These are phyloP conservation scores for Scrobipalpa atriplicella DNA, from an alignment of 2,888 invertebrate species.

Conservation along the genomic window DNA sequence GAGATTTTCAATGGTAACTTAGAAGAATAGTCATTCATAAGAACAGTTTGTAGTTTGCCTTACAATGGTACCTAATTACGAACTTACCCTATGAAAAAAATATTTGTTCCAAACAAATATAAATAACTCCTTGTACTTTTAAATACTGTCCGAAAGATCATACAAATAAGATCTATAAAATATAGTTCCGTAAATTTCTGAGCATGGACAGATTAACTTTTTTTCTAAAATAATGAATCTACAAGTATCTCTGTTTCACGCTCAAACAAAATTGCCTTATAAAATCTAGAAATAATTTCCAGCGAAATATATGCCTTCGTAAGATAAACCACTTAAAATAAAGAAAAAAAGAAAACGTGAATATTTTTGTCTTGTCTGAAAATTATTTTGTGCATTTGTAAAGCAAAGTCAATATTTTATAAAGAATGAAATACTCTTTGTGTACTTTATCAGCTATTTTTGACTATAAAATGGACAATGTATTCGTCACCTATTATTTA, in stretches of 20 bases:
- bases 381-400: not conserved
- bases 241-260: not conserved
- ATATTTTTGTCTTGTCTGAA: conserved; percentile 19
- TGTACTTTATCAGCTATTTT: not conserved
- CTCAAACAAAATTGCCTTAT: not conserved
- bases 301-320: not conserved
- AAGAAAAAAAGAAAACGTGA: not conserved
- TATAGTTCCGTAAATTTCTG: not conserved
- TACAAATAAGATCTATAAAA: not conserved
- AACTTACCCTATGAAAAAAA: not conserved
- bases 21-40: conserved; percentile 20
- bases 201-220: not conserved
- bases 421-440: not conserved
- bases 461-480: conserved; percentile 1
- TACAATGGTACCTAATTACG: not conserved
- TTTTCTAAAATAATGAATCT: not conserved
- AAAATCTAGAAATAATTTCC: not conserved
- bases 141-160: conserved; percentile 38
- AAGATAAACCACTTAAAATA: not conserved
- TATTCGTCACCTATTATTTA: conserved; percentile 2
- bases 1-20: conserved; percentile 19
- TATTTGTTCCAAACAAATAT: conserved; percentile 4
- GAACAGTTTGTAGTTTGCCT: not conserved
- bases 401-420: conserved; percentile 5
- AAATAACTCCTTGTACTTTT: conserved; percentile 35